Percentiles rank a stretch among this genome's conserved stretches.
Conservation (phyloP, 2,797 vertebrate species). For the Peromyscus eremicus region DNA sequence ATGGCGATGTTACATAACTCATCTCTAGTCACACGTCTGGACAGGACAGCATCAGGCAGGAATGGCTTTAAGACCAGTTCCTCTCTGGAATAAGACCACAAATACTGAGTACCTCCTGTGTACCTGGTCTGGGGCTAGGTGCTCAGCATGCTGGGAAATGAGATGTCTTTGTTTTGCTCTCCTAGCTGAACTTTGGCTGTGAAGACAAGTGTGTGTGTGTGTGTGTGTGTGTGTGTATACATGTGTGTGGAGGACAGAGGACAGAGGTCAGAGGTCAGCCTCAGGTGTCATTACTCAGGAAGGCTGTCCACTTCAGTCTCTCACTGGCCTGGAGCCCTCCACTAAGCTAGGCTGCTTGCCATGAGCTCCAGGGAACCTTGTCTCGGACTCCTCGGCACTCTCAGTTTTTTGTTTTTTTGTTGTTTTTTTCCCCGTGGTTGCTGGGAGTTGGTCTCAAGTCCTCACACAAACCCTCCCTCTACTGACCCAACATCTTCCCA, state of each 20-base stretch:
- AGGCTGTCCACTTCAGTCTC: neutral
- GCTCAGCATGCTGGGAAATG: neutral
- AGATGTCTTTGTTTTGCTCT: rapidly evolving
- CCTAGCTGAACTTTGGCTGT: neutral
- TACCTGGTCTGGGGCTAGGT: neutral
- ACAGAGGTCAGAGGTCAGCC: neutral
- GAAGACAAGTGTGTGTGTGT: neutral
- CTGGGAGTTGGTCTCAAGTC: neutral
- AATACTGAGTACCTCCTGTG: rapidly evolving
- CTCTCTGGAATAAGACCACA: neutral
- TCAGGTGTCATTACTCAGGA: neutral
- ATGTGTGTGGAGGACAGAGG: neutral
- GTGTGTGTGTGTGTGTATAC: neutral
- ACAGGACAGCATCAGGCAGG: neutral
- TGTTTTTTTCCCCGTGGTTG: neutral
- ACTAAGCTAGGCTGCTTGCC: neutral
- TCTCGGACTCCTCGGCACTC: neutral
- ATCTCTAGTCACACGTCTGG: neutral
- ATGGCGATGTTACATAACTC: neutral
- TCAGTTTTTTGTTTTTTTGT: no score
- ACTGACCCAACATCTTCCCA: neutral
- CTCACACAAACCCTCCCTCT: neutral
- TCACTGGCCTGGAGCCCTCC: neutral
- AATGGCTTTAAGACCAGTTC: neutral
- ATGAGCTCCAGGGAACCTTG: neutral